Conservation (phyloP, 2,888 invertebrate genomes). For the Oscheius sp. region DNA sequence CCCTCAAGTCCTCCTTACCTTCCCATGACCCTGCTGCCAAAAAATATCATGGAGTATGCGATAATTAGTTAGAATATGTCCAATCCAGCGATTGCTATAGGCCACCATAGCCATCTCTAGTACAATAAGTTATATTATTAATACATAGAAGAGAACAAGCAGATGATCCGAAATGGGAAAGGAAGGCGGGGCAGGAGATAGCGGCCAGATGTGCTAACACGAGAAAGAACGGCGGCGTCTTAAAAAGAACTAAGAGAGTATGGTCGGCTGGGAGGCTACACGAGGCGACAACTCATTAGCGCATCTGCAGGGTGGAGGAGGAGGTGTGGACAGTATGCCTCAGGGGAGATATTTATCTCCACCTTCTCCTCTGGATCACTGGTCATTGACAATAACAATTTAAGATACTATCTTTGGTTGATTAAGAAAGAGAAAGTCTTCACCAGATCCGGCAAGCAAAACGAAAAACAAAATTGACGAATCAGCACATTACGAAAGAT, state of each 20-base stretch:
- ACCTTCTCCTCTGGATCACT: no score
- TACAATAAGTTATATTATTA: neutral
- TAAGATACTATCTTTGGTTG: no score
- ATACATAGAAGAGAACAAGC: neutral
- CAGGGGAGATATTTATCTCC: no score
- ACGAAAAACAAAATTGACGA: no score
- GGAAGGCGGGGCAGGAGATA: neutral
- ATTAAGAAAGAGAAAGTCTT: no score
- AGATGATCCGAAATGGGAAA: neutral
- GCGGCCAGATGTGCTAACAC: constrained; percentile 22
- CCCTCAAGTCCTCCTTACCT: no score
- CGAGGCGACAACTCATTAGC: neutral
- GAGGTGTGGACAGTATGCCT: neutral
- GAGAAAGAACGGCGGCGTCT: constrained; percentile 1
- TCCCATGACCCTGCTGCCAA: no score
- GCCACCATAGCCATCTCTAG: constrained; percentile 24
- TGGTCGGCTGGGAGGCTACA: neutral
- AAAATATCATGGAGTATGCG: constrained; percentile 20
- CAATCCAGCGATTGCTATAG: constrained; percentile 30
- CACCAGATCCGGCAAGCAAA: no score
- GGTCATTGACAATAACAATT: no score
- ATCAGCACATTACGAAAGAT: no score
- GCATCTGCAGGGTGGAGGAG: neutral
- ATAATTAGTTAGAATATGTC: constrained; percentile 23
- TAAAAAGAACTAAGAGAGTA: neutral